Evolutionary conservation across 1,140 invertebrate genomes (phyloP).

Genomic region (Augochlora pura): DNA sequence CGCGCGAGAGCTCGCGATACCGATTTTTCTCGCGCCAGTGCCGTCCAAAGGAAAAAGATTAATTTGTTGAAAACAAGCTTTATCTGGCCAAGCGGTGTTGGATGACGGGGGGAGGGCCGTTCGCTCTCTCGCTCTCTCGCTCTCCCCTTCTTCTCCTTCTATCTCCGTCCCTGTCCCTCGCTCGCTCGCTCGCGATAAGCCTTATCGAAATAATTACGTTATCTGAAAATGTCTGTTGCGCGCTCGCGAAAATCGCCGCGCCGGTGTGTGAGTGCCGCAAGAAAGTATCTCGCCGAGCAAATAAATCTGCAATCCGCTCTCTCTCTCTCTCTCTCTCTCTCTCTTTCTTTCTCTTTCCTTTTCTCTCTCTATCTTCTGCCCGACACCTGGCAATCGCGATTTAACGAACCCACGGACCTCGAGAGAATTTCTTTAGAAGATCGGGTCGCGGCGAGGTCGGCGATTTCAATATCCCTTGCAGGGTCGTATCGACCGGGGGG

Average conservation of each 20-base stretch:
- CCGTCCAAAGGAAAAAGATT: slow-evolving; percentile 64
- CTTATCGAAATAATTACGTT: slow-evolving; percentile 70
- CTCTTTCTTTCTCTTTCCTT: no score
- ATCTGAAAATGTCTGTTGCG: slow-evolving; percentile 61
- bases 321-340: not conserved
- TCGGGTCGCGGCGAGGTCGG: no score
- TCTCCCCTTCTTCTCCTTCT: slow-evolving; percentile 4
- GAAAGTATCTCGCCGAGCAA: not conserved
- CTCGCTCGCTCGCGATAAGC: slow-evolving; percentile 63
- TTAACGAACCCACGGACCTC: no score
- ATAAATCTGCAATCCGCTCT: not conserved
- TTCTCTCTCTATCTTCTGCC: no score
- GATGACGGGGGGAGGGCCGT: slow-evolving; percentile 46
- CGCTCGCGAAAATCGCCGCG: slow-evolving; percentile 54
- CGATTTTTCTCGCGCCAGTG: slow-evolving; percentile 58
- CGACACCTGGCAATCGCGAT: no score
- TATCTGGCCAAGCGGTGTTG: slow-evolving; percentile 60
- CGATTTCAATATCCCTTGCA: no score
- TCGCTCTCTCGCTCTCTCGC: slow-evolving; percentile 33
- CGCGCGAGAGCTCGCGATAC: slow-evolving; percentile 50
- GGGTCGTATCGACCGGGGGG: no score
- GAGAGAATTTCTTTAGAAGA: no score
- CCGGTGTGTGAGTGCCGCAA: not conserved
- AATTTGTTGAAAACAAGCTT: slow-evolving; percentile 73
- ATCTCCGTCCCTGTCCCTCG: no score